Evolutionary conservation across 92 coral and sea anemone species (phyloP), one percentile per base, ranked within the genome.

Genomic region (Zoanthus sociatus): DNA sequence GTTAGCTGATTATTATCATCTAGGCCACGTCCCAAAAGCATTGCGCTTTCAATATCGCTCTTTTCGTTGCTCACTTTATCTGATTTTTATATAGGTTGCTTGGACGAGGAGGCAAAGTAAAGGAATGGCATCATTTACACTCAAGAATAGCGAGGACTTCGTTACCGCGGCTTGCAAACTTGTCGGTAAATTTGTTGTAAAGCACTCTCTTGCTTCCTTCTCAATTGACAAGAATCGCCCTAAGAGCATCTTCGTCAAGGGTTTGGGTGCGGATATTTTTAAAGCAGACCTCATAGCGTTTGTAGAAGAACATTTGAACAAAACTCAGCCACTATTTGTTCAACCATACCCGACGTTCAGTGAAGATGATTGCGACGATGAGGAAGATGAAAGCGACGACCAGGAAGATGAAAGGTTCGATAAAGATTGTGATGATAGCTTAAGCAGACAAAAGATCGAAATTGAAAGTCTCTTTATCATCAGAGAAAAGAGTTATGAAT

Each of bases 71-170:
- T 77, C 46, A 20, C 30, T 26, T 21, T 20, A 9, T 20, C 58
- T 76, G 45, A 10, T 20, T 51, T 77, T n/a, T 13, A 13, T n/a
- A n/a, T 37, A 77, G 82, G 82, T 77, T 48, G 53, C 82, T 12
- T 77, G 82, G 82, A 64, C 82, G 17, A 53, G 82, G 12, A 55
- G 82, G 67, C 53, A 77, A 33, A 77, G 82, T 54, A 51, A 10
- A 26, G 82, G 82, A 9, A 77, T 53, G 47, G 82, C 66, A 26
- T 53, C 67, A 10, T 20, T 77, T 11, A 18, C 6, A 1, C 53
- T 77, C 67, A 14, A 7, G n/a, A 51, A 53, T 4, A 6, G 7
- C 45, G 82, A 77, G 54, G 82, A 77, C 53, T 77, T 77, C 17
- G 7, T 20, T 21, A 30, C n/a, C 11, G 82, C 82, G 12, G 54